Percentiles rank a stretch among this genome's conserved stretches.
phyloP scores from a whole-genome alignment of 35 echinoderm and acorn worm species.

The Ophioderma brevispina region DNA sequence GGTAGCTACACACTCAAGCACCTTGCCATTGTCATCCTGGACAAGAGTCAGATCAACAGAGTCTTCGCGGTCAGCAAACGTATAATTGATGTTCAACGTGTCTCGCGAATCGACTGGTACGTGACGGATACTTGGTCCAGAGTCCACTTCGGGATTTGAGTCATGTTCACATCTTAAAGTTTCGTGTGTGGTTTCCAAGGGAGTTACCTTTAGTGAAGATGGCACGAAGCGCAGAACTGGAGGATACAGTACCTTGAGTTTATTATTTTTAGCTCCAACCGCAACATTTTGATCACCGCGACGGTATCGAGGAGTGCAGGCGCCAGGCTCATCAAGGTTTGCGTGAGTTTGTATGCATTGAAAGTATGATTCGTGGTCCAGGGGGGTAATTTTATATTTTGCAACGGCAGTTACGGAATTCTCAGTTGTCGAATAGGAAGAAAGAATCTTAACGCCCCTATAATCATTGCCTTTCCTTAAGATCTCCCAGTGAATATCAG shows the following conservation, averaged over 20 bases:
- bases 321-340: not conserved
- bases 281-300: not conserved
- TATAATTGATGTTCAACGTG: not conserved
- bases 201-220: not conserved
- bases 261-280: not conserved
- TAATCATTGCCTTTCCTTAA: not conserved
- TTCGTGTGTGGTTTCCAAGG: not conserved
- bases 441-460: not conserved
- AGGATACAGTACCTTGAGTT: not conserved
- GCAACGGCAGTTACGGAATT: not conserved
- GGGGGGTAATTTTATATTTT: not conserved
- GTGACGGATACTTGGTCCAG: not conserved
- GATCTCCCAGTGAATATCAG: not conserved
- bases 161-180: not conserved
- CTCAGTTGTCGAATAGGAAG: not conserved
- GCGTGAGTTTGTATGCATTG: not conserved
- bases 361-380: not conserved
- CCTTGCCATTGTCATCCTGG: not conserved
- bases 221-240: not conserved
- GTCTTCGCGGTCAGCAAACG: not conserved
- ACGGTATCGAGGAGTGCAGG: not conserved
- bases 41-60: not conserved
- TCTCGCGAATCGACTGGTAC: not conserved
- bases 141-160: not conserved
- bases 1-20: not conserved